Percentiles rank a stretch among this genome's conserved stretches.
These are phyloP conservation scores for Solenodon paradoxus DNA, from an alignment of 2,113 vertebrate genomes.

Conservation along the genomic window DNA sequence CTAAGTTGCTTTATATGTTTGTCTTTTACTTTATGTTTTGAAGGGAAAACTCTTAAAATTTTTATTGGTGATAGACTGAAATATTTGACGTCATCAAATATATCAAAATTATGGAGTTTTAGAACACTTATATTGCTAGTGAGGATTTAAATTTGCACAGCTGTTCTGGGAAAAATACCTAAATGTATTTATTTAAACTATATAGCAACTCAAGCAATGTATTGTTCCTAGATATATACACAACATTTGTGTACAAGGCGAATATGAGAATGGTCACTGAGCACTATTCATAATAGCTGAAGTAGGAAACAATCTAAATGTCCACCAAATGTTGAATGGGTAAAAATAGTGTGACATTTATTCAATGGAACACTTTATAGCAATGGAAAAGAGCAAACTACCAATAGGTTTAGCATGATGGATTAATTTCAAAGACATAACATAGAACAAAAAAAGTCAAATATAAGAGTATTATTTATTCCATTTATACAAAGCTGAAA, in stretches of 20 bases:
- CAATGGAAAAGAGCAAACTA: background rate
- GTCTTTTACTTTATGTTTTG: background rate
- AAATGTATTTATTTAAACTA: background rate
- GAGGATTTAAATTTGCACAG: background rate
- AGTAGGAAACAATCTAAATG: too few relatives aligned
- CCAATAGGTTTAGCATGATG: background rate
- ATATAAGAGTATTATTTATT: background rate
- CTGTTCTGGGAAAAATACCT: background rate
- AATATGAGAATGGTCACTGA: background rate
- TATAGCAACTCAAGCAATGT: background rate
- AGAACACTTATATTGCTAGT: background rate
- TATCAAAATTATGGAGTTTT: background rate
- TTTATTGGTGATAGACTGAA: slow-evolving; percentile 1
- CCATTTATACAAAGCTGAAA: background rate
- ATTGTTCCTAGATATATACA: background rate
- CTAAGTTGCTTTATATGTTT: background rate
- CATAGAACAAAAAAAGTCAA: background rate
- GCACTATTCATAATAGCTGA: background rate
- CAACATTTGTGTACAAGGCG: background rate
- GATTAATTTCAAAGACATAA: background rate
- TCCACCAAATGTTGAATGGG: background rate
- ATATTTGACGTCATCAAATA: slow-evolving; percentile 16
- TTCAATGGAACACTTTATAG: background rate
- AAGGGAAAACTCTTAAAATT: background rate
- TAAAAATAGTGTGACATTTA: background rate